Base-by-base conservation (phyloP, 2,888 invertebrate species). In the Dolomedes plantarius region DNA sequence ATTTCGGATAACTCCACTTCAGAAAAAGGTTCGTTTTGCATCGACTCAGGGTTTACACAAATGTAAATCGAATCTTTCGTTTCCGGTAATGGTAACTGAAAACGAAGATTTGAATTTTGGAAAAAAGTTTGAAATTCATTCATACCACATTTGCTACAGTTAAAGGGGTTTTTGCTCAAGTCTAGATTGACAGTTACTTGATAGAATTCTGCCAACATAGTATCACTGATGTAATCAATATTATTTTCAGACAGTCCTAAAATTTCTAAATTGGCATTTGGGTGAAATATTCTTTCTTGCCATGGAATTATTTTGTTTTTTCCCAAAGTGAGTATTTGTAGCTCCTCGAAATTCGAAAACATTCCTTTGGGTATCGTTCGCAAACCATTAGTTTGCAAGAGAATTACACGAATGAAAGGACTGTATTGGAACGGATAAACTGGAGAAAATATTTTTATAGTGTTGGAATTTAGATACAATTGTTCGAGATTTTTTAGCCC, bases 111-210 rank as follows among this genome's bases (percentile, higher is more conserved):
- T 39, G 82, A 39, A 27, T 19, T 28, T 7, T 27, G 29, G 0
- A 76, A n/a, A 23, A 68, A 85, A 41, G 31, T 9, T n/a, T 78
- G 72, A 50, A 85, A 85, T 1, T 72, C 67, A 1, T 50, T 7
- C 85, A 85, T 77, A 5, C 67, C 77, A 46, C 85, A 82, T 27
- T n/a, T n/a, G 1, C n/a, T 32, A 19, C 82, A 82, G 41, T 82
- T 67, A 41, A 76, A 64, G n/a, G 76, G 71, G 64, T 82, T 82
- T 29, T 27, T 29, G 6, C 36, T 39, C 9, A 82, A n/a, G 71
- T 64, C 64, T 6, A 82, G n/a, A 23, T 41, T 31, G 5, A 39
- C 7, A 7, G 32, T 62, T 3, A 62, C 29, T 32, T 76, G 36
- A 0, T 27, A 13, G 13, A 74, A 75, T 29, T 82, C 75, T 0